Base-by-base conservation (phyloP, 2,888 invertebrate genomes). In the Molanna angustata region DNA sequence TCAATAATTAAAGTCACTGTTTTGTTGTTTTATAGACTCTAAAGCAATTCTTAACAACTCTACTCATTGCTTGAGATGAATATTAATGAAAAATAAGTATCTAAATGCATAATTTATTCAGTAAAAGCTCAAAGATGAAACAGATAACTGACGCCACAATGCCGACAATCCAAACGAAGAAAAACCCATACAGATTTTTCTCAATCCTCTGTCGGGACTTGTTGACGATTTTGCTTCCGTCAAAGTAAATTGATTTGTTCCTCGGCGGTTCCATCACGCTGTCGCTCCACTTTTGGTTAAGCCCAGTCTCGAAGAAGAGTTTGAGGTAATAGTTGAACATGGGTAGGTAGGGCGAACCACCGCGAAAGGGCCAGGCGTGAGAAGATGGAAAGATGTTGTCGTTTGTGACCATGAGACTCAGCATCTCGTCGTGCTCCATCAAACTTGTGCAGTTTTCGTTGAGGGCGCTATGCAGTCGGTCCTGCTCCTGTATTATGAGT, bases 381-480 rank as follows among this genome's bases (percentile, higher is more conserved):
- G 21, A 22, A 17, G 48, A 40, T 4, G 48, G 48, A 17, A 48
- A 48, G 9, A 48, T 40, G 14, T 27, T 16, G 3, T 40, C 48
- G 16, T 48, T 18, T 9, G 40, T 48, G 14, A 40, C 17, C 9
- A 27, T 13, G 6, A 48, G 22, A 16, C n/a, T 21, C 3, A 48
- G 13, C 17, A 48, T 17, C 1, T 48, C 47, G 16, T 37, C 22
- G 4, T 48, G 9, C 4, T 13, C 27, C n/a, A 48, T 17, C 3
- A 11, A n/a, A 2, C 31, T 4, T 27, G 39, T 37, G 16, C 47
- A 48, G 21, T 22, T 14, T 7, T 17, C 27, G 22, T 48, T 48
- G 17, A 48, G 16, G 14, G 37, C 16, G 6, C 22, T n/a, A 4
- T 14, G n/a, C 18, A 48, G 14, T 4, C 17, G 14, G 19, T 39